phyloP scores from a whole-genome alignment of 2,797 vertebrate species.

The Picus viridis region DNA sequence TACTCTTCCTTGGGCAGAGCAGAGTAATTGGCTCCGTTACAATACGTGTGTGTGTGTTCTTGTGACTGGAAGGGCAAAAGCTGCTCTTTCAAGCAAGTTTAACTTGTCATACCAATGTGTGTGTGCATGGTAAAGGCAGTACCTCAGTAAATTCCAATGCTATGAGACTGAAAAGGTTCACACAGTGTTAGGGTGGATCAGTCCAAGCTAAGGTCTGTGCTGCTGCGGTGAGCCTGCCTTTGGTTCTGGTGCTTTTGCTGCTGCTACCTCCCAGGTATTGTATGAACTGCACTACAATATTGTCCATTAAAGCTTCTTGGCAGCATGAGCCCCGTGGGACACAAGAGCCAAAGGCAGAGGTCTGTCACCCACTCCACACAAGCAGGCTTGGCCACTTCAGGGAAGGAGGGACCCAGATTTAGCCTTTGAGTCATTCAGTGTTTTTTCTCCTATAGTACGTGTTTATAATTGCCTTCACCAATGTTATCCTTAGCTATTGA shows the following conservation, averaged over 20 bases:
- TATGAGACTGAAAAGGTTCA: neutral
- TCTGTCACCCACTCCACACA: fast-evolving
- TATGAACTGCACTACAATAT: neutral
- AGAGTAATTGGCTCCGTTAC: neutral
- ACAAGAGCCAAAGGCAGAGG: neutral
- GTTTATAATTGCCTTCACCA: neutral
- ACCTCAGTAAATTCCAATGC: neutral
- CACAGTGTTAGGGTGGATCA: neutral
- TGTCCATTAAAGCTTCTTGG: neutral
- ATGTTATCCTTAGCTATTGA: neutral
- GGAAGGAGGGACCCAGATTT: neutral
- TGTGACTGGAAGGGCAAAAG: neutral
- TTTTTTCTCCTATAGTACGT: neutral
- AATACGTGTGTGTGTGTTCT: neutral
- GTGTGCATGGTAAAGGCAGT: neutral
- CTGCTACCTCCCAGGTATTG: neutral
- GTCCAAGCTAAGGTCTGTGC: neutral
- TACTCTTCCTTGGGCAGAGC: neutral
- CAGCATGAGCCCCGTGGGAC: neutral
- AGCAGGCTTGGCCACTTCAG: neutral
- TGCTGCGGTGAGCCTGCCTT: neutral
- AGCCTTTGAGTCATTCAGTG: neutral
- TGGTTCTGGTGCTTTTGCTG: neutral
- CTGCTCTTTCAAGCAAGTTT: neutral
- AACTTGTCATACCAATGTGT: neutral